Evolutionary conservation across 2,888 invertebrate genomes (phyloP), one percentile per base, ranked within the genome.

Genomic region (Caenorhabditis imperialis): DNA sequence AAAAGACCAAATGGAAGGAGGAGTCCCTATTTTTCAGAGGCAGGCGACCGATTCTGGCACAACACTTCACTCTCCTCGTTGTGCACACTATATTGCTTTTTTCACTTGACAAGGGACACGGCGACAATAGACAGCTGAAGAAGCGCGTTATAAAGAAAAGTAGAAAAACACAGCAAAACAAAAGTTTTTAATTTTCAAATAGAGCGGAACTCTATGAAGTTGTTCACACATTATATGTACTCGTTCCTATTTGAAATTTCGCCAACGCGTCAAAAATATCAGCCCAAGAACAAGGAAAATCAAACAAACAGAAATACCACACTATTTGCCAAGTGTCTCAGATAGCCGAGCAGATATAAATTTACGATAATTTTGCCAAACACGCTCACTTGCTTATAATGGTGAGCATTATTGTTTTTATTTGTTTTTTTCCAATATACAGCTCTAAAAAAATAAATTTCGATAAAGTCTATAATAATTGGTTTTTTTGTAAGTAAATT

Each of bases 381-480:
- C 60, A 55, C 71, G 71, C 55, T 71, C 22, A 14, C 14, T 20
- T 44, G n/a, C 16, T 22, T 12, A 27, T 8, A 10, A 69, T 69
- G 58, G n/a, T n/a, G n/a, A n/a, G 30, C 57, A 23, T 35, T 42
- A 40, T 30, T 40, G 12, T 4, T n/a, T 8, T 45, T 30, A 22
- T 51, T 23, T 25, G 42, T 16, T 12, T 53, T 18, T 47, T 70
- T 7, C 27, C 16, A 45, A 8, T 22, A 3, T 12, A 16, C 1
- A 40, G 1, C 27, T 20, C 54, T 0, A 75, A 70, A 42, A 75
- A 60, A 25, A 40, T 70, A 16, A 70, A 54, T 22, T 55, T 75
- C n/a, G 69, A 75, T n/a, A 55, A 53, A 37, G 51, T 72, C 1
- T 62, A 55, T 38, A 72, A 72, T 44, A 58, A 72, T 30, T 23